Conservation (phyloP, 1,140 invertebrate genomes). For the Chironomus striatipennis region DNA sequence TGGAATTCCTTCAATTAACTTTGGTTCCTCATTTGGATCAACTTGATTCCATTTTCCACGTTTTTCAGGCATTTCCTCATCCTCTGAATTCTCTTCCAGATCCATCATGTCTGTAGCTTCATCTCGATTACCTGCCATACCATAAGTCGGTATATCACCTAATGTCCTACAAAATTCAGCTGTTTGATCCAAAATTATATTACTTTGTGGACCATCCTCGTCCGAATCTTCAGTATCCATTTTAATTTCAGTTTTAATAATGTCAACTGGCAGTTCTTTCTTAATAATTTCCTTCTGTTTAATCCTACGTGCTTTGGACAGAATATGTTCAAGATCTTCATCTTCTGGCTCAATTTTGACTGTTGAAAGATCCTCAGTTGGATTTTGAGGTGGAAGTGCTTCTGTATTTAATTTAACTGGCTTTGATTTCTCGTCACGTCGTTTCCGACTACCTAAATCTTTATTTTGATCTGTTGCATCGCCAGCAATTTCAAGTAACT, state of each 20-base stretch:
- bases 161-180: conserved; percentile 95
- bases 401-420: conserved; percentile 31
- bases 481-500: conserved; percentile 41
- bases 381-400: conserved; percentile 32
- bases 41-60: conserved; percentile 44
- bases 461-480: conserved; percentile 37
- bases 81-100: conserved; percentile 29
- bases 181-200: conserved; percentile 84
- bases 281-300: conserved; percentile 50
- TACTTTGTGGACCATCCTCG: conserved; percentile 39
- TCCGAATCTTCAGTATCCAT: conserved; percentile 40
- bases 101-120: conserved; percentile 69
- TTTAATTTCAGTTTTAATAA: conserved; percentile 39
- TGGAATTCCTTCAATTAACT: conserved; percentile 34
- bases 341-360: conserved; percentile 65
- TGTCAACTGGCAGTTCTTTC: conserved; percentile 40
- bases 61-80: conserved; percentile 28
- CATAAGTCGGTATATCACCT: conserved; percentile 90
- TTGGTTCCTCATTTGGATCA: conserved; percentile 41
- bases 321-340: conserved; percentile 61
- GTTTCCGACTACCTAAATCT: conserved; percentile 46
- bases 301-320: conserved; percentile 64
- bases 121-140: conserved; percentile 78
- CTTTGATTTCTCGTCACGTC: conserved; percentile 35
- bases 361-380: conserved; percentile 49